Evolutionary conservation across 2,113 vertebrate genomes (phyloP).

Genomic region (Orientallactaga bullata): DNA sequence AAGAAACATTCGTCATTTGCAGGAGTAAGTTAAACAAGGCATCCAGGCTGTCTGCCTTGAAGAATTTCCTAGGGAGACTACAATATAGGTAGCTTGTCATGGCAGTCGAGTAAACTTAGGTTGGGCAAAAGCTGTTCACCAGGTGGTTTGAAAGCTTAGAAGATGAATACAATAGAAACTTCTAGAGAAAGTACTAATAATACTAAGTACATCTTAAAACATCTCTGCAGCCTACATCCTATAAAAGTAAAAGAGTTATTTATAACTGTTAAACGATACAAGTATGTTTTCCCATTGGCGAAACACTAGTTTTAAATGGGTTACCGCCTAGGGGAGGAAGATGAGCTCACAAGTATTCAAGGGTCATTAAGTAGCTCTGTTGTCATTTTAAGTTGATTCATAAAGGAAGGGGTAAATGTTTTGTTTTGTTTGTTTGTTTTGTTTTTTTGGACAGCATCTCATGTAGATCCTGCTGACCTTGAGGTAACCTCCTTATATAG

Average conservation of each 20-base stretch:
- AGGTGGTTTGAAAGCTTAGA: not conserved
- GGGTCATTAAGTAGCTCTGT: not conserved
- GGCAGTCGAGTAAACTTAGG: not conserved
- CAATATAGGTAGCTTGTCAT: not conserved
- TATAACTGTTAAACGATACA: constrained; percentile 31
- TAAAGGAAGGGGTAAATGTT: not conserved
- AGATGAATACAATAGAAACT: not conserved
- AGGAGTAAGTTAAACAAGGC: not conserved
- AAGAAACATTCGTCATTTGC: not conserved
- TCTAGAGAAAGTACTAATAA: not conserved
- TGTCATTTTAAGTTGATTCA: constrained; percentile 20
- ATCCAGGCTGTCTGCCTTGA: not conserved
- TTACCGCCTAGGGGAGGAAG: not conserved
- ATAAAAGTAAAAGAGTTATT: constrained; percentile 36
- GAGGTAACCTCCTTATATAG: too few species aligned
- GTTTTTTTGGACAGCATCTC: not conserved
- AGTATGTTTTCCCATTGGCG: constrained; percentile 6
- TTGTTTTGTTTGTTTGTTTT: too few species aligned
- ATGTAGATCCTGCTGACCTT: not conserved
- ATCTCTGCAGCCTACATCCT: not conserved
- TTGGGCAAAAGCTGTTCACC: not conserved
- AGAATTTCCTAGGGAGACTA: not conserved
- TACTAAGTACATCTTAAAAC: not conserved
- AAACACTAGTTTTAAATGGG: constrained; percentile 22
- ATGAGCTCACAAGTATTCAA: not conserved